Evolutionary conservation across 2,113 vertebrate species (phyloP).

Genomic region (Maccullochella peelii): DNA sequence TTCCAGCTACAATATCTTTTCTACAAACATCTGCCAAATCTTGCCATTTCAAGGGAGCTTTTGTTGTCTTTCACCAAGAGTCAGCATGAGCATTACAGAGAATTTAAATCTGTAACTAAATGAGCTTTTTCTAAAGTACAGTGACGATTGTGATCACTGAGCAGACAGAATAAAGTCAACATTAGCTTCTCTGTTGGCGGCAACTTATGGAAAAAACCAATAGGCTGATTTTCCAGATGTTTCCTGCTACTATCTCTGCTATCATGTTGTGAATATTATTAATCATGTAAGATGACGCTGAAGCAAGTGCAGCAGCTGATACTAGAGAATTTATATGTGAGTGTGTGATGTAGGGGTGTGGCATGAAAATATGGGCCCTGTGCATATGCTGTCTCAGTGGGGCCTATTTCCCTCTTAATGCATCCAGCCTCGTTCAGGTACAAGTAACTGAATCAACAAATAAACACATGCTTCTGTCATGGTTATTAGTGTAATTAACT

Average conservation of each 20-base stretch:
- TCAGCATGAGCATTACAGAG: slow-evolving; percentile 34
- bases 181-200: slow-evolving; percentile 34
- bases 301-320: neutral
- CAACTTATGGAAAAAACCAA: neutral
- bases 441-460: neutral
- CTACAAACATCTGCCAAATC: slow-evolving; percentile 42
- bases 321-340: neutral
- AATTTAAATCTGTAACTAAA: slow-evolving; percentile 27
- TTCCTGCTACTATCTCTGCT: neutral
- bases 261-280: slow-evolving; percentile 10
- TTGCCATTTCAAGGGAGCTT: slow-evolving; percentile 31
- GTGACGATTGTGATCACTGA: slow-evolving; percentile 34
- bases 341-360: neutral
- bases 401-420: neutral
- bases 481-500: neutral
- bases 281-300: neutral
- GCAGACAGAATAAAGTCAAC: slow-evolving; percentile 40
- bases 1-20: slow-evolving; percentile 36
- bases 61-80: slow-evolving; percentile 38
- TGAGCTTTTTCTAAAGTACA: slow-evolving; percentile 17
- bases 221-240: slow-evolving; percentile 1
- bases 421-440: neutral
- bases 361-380: neutral
- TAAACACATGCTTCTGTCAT: neutral
- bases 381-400: neutral